phyloP scores from a whole-genome alignment of 2,113 vertebrate species.

The Ptilonorhynchus violaceus region DNA sequence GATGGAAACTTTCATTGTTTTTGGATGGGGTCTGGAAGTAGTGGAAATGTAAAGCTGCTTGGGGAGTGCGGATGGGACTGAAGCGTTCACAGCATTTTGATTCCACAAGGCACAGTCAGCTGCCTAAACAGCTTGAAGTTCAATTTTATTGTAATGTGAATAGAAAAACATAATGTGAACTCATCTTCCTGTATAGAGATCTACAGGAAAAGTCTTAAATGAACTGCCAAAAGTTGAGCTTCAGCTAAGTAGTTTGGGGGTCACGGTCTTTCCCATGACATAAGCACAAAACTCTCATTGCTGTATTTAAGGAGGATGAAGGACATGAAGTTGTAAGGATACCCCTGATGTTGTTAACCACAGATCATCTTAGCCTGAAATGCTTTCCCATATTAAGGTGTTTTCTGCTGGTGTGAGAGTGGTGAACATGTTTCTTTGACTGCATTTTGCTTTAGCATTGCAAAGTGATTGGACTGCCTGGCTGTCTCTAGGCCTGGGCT shows the following conservation, averaged over 20 bases:
- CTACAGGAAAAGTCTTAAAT: neutral
- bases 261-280: neutral
- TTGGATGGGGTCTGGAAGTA: neutral
- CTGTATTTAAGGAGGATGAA: neutral
- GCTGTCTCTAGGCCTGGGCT: neutral
- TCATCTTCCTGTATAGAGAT: neutral
- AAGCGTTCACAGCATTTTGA: neutral
- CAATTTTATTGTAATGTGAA: neutral
- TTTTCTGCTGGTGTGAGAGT: neutral
- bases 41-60: neutral
- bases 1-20: neutral
- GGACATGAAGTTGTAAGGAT: neutral
- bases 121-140: neutral
- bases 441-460: neutral
- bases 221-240: neutral
- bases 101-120: neutral
- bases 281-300: accelerated
- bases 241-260: neutral
- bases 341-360: neutral
- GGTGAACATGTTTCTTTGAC: neutral
- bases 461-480: neutral
- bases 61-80: neutral
- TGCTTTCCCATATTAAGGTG: neutral
- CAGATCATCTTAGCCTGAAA: neutral
- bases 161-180: neutral